Base-by-base conservation (phyloP, 2,888 invertebrate genomes). In the Noctua janthe region DNA sequence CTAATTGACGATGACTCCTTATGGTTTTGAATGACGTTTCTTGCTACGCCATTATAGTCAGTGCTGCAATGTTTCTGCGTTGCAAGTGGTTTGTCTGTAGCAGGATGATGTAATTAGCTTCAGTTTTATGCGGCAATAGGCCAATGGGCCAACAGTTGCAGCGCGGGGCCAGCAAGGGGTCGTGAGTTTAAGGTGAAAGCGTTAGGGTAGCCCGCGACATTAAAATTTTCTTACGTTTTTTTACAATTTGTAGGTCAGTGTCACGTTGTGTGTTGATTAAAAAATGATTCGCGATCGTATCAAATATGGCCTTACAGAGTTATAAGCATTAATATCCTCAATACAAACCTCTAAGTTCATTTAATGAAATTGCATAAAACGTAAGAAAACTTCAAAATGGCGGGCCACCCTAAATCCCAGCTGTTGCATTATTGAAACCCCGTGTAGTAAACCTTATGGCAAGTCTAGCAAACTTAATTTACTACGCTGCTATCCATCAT, bases 91-190 rank as follows among this genome's bases (percentile, higher is more conserved):
- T 71, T 39, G 47, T 39, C 39, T 69, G 62, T 15, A 39, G 54
- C 47, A n/a, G 29, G 54, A 70, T 83, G 77, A 35, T 43, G 80
- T 39, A 83, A 81, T 54, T 54, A 39, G 35, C 76, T 76, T 76
- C 59, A 76, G 83, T 81, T 76, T 56, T 43, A 43, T 75, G 59
- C 23, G 23, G 43, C 54, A 76, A 76, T 76, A 54, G 56, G 8
- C 15, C 49, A 49, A 35, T 77, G 54, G 64, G 39, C 5, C 23
- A 66, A 75, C 64, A 47, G 64, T 47, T 35, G 15, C 13, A 62
- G 6, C 35, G 73, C 10, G 29, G 29, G 23, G 49, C 13, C 51
- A 54, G 54, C 17, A 54, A 71, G 23, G 54, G 71, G 71, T 71
- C 23, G 23, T 39, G 54, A 35, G 29, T 51, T 49, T 20, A 43